These are phyloP conservation scores for Salmo trutta DNA, from an alignment of 2,797 vertebrate species.

Conservation along the genomic window DNA sequence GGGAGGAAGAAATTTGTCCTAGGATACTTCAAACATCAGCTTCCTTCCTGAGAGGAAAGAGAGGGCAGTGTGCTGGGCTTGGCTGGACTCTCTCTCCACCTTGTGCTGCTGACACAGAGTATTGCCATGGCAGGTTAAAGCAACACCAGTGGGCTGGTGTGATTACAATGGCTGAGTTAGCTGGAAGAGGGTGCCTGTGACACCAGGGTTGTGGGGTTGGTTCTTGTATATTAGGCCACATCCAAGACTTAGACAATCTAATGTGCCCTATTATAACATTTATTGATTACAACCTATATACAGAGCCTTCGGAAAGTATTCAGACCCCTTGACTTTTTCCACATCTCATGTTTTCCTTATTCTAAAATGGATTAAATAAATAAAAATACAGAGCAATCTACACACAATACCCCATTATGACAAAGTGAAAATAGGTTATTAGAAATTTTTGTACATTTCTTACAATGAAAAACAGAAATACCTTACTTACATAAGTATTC, in stretches of 20 bases:
- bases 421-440: too few species aligned
- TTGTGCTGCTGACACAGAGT: not conserved
- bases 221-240: not conserved
- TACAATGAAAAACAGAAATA: too few species aligned
- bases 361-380: too few species aligned
- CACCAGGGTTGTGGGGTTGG: not conserved
- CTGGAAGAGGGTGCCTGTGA: not conserved
- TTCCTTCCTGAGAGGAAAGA: constrained; percentile 59
- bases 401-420: too few species aligned
- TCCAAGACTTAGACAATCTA: not conserved
- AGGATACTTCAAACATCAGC: constrained; percentile 47
- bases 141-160: not conserved
- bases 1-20: constrained; percentile 51
- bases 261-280: not conserved
- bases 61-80: constrained; percentile 24
- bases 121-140: not conserved
- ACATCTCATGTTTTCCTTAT: too few species aligned
- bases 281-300: too few species aligned
- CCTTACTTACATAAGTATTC: too few species aligned
- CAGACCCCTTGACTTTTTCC: too few species aligned
- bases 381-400: too few species aligned
- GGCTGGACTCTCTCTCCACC: constrained; percentile 22
- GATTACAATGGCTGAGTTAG: not conserved
- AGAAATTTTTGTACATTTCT: too few species aligned
- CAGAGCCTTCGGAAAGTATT: too few species aligned